Conservation (phyloP, 2,797 vertebrate species). For the Danio tinwini region DNA sequence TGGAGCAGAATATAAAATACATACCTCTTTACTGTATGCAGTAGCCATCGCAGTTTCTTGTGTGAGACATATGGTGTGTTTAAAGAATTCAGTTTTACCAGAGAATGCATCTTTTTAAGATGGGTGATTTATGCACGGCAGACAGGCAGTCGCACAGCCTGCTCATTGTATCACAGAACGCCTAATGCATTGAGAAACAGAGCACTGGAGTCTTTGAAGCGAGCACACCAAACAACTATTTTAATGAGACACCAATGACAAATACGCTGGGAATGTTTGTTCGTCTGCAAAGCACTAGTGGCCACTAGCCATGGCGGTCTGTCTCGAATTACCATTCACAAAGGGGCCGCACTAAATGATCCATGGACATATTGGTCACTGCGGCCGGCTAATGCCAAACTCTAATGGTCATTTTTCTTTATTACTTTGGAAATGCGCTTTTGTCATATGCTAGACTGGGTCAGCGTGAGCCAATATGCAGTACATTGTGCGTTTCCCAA, state of each 20-base stretch:
- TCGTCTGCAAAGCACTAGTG: slow-evolving; percentile 32
- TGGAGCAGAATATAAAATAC: neutral
- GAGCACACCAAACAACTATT: slow-evolving; percentile 5
- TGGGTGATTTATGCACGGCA: slow-evolving; percentile 17
- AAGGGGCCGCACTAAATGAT: slow-evolving; percentile 29
- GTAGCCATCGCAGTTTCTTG: neutral
- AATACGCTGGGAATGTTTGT: slow-evolving; percentile 16
- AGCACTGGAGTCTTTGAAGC: slow-evolving; percentile 25
- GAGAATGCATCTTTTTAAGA: slow-evolving; percentile 24
- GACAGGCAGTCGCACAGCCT: neutral
- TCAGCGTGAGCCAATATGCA: slow-evolving; percentile 10
- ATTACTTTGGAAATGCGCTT: neutral
- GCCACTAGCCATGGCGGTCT: slow-evolving; percentile 7
- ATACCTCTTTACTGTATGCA: neutral
- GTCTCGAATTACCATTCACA: slow-evolving; percentile 26
- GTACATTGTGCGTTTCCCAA: slow-evolving; percentile 30
- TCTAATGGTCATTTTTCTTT: slow-evolving; percentile 33
- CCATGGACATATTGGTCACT: slow-evolving; percentile 27
- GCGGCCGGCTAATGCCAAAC: slow-evolving; percentile 10
- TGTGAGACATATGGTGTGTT: slow-evolving; percentile 10
- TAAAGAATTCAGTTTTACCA: slow-evolving; percentile 5
- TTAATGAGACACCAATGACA: slow-evolving; percentile 46
- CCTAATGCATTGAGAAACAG: slow-evolving; percentile 9
- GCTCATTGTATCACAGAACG: slow-evolving; percentile 8
- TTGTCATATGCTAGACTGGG: slow-evolving; percentile 11